Conservation (phyloP, 2,113 vertebrate genomes). For the Hippocampus comes region DNA sequence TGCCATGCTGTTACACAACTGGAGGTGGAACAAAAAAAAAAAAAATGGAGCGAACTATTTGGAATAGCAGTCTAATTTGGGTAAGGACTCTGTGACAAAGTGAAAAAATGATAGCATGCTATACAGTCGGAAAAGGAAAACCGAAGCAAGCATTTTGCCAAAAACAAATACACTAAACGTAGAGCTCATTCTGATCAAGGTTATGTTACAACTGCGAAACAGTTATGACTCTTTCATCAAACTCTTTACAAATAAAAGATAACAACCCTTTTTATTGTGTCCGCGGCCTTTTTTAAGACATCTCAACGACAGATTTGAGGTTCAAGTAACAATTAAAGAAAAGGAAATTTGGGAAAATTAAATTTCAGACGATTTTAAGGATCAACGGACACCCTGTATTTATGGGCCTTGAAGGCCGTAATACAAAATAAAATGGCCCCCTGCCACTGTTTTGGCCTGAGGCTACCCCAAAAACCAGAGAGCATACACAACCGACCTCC, state of each 20-base stretch:
- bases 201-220: not conserved
- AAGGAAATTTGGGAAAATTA: not conserved
- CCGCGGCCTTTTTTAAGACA: no score
- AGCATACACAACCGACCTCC: constrained; percentile 27
- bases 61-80: no score
- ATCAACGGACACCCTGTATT: not conserved
- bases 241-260: not conserved
- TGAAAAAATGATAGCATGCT: no score
- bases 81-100: no score
- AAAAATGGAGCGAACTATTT: no score
- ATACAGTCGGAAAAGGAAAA: no score
- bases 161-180: not conserved
- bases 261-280: not conserved
- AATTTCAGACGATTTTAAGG: not conserved
- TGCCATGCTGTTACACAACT: no score
- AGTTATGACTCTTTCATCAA: not conserved
- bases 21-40: no score
- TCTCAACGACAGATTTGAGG: no score
- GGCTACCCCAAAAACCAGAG: constrained; percentile 24
- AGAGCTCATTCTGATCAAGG: not conserved
- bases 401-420: not conserved
- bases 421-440: not conserved
- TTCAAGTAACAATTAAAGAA: no score
- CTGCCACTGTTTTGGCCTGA: not conserved
- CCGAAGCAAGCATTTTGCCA: no score